These are phyloP conservation scores for Unio pictorum DNA, from an alignment of 2,888 invertebrate genomes.

Conservation along the genomic window DNA sequence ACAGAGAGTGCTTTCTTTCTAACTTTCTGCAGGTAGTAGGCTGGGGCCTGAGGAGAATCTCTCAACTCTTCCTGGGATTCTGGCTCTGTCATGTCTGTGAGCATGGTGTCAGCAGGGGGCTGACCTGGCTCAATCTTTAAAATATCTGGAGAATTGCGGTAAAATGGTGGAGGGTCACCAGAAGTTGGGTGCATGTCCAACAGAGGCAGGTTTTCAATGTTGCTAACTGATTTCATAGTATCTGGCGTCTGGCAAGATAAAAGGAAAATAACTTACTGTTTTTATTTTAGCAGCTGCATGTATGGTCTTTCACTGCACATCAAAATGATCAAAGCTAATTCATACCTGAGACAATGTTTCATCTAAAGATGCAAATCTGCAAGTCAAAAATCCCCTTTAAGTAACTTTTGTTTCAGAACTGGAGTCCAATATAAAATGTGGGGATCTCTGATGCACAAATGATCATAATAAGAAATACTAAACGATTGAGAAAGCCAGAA, in stretches of 20 bases:
- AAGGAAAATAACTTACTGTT: background rate
- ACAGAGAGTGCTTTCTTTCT: constrained; percentile 42
- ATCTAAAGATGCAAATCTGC: no score
- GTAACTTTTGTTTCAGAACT: no score
- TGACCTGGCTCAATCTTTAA: constrained; percentile 17
- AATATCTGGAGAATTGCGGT: constrained; percentile 37
- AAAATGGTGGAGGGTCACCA: constrained; percentile 33
- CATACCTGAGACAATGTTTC: no score
- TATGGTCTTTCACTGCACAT: no score
- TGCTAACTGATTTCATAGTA: constrained; percentile 52
- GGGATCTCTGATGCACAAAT: no score
- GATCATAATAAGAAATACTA: no score
- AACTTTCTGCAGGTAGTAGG: constrained; percentile 40
- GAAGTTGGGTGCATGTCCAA: constrained; percentile 47
- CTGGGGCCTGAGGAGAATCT: constrained; percentile 7
- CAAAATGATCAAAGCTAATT: no score
- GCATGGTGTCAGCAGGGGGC: constrained; percentile 11
- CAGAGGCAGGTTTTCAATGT: constrained; percentile 48
- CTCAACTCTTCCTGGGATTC: background rate
- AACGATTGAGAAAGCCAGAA: no score
- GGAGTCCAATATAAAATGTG: no score
- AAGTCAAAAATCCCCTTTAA: no score
- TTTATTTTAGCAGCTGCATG: no score
- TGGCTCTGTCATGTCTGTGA: constrained; percentile 5
- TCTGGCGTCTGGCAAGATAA: constrained; percentile 47